Percentiles rank a stretch among this genome's conserved stretches.
These are phyloP conservation scores for Philonicus albiceps DNA, from an alignment of 2,888 invertebrate species.

Conservation along the genomic window DNA sequence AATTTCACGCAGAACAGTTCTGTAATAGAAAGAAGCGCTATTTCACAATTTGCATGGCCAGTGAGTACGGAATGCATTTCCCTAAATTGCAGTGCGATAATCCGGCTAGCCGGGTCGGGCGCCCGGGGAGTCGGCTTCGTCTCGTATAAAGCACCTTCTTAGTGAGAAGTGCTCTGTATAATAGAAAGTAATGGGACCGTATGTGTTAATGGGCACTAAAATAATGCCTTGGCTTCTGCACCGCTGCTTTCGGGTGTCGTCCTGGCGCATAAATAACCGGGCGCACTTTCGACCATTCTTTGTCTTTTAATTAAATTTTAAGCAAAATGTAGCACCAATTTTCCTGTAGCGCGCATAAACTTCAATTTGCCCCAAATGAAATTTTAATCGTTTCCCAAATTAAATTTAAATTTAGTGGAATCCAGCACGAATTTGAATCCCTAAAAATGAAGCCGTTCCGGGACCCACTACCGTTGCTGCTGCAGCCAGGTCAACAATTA, in stretches of 20 bases:
- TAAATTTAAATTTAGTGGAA: constrained; percentile 35
- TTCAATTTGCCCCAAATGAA: constrained; percentile 34
- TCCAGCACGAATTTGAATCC: constrained; percentile 3
- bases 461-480: not conserved
- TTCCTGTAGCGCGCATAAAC: constrained; percentile 3
- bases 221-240: constrained; percentile 31
- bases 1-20: constrained; percentile 1
- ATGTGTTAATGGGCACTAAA: constrained; percentile 39
- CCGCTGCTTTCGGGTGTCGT: constrained; percentile 25
- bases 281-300: constrained; percentile 38
- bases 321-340: constrained; percentile 39
- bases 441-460: not conserved
- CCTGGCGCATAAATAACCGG: constrained; percentile 16
- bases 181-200: constrained; percentile 29
- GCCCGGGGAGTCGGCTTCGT: not conserved
- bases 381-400: constrained; percentile 40
- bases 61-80: not conserved
- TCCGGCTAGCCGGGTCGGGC: not conserved
- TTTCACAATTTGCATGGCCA: constrained; percentile 31
- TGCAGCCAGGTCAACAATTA: not conserved
- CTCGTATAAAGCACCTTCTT: constrained; percentile 14
- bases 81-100: constrained; percentile 34
- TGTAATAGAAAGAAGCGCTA: constrained; percentile 26
- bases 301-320: constrained; percentile 40
- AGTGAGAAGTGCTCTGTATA: constrained; percentile 25